Evolutionary conservation across 2,797 vertebrate genomes (phyloP).

Genomic region (Anomalospiza imberbis): DNA sequence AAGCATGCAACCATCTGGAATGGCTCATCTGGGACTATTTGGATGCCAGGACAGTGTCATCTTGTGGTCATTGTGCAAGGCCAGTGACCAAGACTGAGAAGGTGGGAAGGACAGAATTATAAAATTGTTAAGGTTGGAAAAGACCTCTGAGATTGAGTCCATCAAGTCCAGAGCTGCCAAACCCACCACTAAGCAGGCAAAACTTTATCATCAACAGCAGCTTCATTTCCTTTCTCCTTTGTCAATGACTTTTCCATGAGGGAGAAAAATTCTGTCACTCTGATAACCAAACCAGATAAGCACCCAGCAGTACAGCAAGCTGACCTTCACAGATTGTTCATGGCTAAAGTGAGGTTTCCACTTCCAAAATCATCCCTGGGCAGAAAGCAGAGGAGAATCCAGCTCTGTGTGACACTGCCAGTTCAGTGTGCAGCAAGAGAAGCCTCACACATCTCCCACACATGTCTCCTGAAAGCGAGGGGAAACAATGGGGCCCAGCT

Average conservation of each 20-base stretch:
- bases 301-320: not conserved
- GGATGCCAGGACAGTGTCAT: not conserved
- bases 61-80: not conserved
- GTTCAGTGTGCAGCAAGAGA: not conserved
- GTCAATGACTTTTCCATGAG: constrained; percentile 50
- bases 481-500: not conserved
- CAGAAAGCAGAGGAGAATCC: not conserved
- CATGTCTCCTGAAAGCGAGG: not conserved
- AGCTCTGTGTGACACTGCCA: not conserved
- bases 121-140: not conserved
- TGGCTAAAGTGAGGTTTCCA: not conserved
- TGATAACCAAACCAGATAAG: constrained; percentile 50
- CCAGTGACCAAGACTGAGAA: constrained; percentile 3
- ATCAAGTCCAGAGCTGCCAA: not conserved
- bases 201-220: constrained; percentile 1
- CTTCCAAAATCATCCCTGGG: not conserved
- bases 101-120: not conserved
- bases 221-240: constrained; percentile 45
- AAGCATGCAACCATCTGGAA: not conserved
- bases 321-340: not conserved
- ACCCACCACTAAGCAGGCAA: not conserved
- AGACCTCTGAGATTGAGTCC: not conserved
- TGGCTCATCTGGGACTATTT: not conserved
- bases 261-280: constrained; percentile 9
- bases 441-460: constrained; percentile 1